Conservation (phyloP, 2,113 vertebrate genomes). For the Chauna torquata region DNA sequence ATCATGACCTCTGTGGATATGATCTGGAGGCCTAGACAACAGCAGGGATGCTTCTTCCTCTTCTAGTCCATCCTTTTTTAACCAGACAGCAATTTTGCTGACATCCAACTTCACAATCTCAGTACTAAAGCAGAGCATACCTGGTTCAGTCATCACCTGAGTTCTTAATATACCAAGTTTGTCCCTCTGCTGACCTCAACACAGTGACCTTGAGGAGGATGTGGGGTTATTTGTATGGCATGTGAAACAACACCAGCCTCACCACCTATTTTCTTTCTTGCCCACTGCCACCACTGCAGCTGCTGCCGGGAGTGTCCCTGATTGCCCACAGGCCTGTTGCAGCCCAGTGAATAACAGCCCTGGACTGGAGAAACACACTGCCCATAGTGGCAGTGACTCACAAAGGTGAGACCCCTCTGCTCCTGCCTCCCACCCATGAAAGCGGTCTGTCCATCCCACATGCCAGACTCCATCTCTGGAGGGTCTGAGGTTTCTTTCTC, state of each 20-base stretch:
- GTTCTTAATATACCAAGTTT: not conserved
- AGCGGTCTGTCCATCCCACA: not conserved
- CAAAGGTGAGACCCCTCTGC: not conserved
- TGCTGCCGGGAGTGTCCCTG: not conserved
- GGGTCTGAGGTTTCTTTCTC: not conserved
- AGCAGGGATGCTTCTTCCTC: not conserved
- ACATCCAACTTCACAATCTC: not conserved
- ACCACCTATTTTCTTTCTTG: not conserved
- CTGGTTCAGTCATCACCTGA: not conserved
- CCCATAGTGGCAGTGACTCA: not conserved
- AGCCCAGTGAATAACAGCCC: not conserved
- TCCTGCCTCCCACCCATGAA: not conserved
- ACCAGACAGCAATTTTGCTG: not conserved
- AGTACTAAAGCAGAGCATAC: not conserved
- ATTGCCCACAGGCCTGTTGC: accelerated
- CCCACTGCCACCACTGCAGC: not conserved
- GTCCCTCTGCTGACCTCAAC: not conserved
- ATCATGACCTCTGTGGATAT: not conserved
- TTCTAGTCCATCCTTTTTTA: not conserved
- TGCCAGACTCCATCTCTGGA: not conserved
- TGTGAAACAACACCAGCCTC: not conserved
- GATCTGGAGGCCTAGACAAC: not conserved
- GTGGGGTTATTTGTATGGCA: not conserved
- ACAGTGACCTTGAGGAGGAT: not conserved
- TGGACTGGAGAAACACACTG: accelerated